Percentiles rank a stretch among this genome's conserved stretches.
Evolutionary conservation across 2,888 invertebrate genomes (phyloP).

Genomic region (Eudasyphora cyanicolor): DNA sequence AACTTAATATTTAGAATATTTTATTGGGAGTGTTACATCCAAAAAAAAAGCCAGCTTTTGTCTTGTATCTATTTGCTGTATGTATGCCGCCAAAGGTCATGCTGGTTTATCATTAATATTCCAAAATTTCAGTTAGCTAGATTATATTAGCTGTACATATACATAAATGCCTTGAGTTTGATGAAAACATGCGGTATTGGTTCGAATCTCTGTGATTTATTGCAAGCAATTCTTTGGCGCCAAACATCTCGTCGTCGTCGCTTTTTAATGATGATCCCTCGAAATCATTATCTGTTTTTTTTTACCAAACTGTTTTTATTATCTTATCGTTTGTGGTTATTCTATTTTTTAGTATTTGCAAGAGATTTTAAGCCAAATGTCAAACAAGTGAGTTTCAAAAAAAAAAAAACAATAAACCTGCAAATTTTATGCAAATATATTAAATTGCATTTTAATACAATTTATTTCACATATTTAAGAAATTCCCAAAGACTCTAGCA

Average conservation of each 20-base stretch:
- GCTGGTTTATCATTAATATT: not conserved
- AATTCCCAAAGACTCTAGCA: slow-evolving; percentile 1
- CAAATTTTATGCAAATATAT: slow-evolving; percentile 50
- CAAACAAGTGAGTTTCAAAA: slow-evolving; percentile 24
- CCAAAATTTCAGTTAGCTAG: not conserved
- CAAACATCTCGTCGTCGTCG: slow-evolving; percentile 58
- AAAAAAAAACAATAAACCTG: slow-evolving; percentile 21
- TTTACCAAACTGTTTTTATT: slow-evolving; percentile 29
- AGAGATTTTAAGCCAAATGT: slow-evolving; percentile 20
- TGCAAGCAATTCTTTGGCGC: slow-evolving; percentile 74
- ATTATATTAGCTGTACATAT: not conserved
- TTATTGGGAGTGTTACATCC: no score
- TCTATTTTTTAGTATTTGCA: not conserved
- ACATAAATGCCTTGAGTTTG: not conserved
- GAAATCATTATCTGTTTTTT: slow-evolving; percentile 34
- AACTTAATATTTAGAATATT: no score
- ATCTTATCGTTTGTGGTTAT: slow-evolving; percentile 8
- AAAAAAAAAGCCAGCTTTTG: no score
- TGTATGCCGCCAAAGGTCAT: not conserved
- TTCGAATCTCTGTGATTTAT: slow-evolving; percentile 69
- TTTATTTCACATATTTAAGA: slow-evolving; percentile 37
- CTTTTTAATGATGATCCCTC: slow-evolving; percentile 17
- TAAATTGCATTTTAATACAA: slow-evolving; percentile 40
- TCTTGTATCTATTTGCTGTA: not conserved
- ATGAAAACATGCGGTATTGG: not conserved